A percentile compares a stretch with the other conserved stretches of the same genome.
phyloP scores from a whole-genome alignment of 1,140 invertebrate species.

The Drosophila kikkawai region DNA sequence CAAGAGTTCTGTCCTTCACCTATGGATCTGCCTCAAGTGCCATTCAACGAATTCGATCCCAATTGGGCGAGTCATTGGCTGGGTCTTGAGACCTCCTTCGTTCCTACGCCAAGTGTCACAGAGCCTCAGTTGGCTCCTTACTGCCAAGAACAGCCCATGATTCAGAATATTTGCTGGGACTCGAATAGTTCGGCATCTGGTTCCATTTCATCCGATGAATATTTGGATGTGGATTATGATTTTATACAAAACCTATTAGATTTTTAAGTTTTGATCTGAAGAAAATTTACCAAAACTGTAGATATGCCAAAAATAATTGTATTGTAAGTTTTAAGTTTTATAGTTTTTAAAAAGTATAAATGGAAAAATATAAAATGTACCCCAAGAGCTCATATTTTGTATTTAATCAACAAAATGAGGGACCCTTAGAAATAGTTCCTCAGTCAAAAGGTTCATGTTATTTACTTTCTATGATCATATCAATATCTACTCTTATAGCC shows the following conservation, averaged over 20 bases:
- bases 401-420: no score
- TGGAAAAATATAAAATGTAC: neutral
- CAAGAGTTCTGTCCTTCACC: conserved; percentile 20
- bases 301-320: neutral
- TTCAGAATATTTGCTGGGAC: conserved; percentile 44
- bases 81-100: neutral
- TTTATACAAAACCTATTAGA: conserved; percentile 66
- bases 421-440: no score
- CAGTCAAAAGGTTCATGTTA: no score
- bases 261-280: conserved; percentile 2
- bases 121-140: neutral
- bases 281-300: neutral
- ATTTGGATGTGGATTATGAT: conserved; percentile 54
- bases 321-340: neutral
- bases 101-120: neutral
- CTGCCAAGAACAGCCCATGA: neutral
- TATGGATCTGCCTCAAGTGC: conserved; percentile 1
- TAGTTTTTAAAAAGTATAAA: neutral
- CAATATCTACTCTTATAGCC: no score
- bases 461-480: no score
- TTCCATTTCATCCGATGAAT: conserved; percentile 37
- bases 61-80: conserved; percentile 25
- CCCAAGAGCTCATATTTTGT: no score
- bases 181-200: conserved; percentile 31
- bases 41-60: conserved; percentile 5